Evolutionary conservation across 2,888 invertebrate species (phyloP), one percentile per base, ranked within the genome.

Genomic region (Carabus problematicus): DNA sequence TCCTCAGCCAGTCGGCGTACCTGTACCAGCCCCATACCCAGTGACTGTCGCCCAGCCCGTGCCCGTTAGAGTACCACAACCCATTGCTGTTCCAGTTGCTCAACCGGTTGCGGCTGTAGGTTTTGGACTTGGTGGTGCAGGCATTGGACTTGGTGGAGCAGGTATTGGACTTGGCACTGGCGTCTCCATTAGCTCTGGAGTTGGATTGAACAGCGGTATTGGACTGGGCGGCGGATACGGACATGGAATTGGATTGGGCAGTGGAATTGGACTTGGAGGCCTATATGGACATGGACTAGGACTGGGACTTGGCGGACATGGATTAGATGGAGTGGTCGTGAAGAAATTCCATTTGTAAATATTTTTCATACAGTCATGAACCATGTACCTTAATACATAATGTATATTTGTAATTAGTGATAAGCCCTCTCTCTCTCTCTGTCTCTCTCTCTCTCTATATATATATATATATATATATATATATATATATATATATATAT

Each of bases 21-120:
- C 68, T 6, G 68, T 68, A 8, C 52, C 67, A n/a, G 60, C 59
- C 11, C 67, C 72, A 8, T 74, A 74, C 41, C 74, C 76, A 2
- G 63, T 74, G 58, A 74, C 77, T 8, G 74, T 74, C 8, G 19
- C 60, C 12, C 68, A 68, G 29, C 60, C 68, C 29, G 60, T 60
- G 11, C 60, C 60, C 0, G 45, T 68, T 8, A 72, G 72, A n/a
- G 73, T 75, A 16, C 18, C 68, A 2, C 49, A 40, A 18, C 68
- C 68, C n/a, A 43, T 61, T 11, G 43, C 47, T 64, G 64, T 64
- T n/a, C 19, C 56, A n/a, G 64, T 64, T n/a, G 54, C 66, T 6
- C 56, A 41, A 18, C 59, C 29, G 3, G 45, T 45, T 8, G 14
- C 66, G 39, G 19, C 59, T 49, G 66, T 58, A 59, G 55, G 49